Evolutionary conservation across 2,797 vertebrate genomes (phyloP).

Genomic region (Psittacula echo): DNA sequence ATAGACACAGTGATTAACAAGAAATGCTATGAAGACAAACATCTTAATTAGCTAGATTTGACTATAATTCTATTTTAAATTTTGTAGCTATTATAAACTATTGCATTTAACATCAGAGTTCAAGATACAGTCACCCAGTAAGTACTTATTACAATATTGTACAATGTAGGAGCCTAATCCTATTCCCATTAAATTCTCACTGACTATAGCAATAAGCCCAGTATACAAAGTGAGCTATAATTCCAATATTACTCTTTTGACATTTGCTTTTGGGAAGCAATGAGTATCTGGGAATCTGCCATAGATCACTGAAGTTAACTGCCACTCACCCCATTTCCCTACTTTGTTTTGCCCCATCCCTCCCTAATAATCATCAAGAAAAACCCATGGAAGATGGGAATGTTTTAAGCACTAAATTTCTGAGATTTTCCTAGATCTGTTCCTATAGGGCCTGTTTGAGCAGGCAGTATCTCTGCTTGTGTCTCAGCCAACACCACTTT

Average conservation of each 20-base stretch:
- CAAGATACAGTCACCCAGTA: not conserved
- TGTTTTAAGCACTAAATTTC: not conserved
- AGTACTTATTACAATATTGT: not conserved
- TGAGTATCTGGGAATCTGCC: not conserved
- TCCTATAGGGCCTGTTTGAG: not conserved
- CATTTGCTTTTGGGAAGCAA: not conserved
- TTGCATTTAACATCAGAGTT: conserved; percentile 18
- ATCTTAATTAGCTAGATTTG: conserved; percentile 57
- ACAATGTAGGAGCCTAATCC: not conserved
- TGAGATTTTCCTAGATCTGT: not conserved
- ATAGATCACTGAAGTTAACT: not conserved
- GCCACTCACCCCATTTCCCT: not conserved
- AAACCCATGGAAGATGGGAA: not conserved
- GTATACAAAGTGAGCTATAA: not conserved
- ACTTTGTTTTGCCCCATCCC: not conserved
- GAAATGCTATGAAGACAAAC: conserved; percentile 63
- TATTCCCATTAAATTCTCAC: not conserved
- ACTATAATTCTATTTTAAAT: conserved; percentile 47
- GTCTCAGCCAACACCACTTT: not conserved
- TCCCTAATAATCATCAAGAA: not conserved
- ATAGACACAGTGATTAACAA: conserved; percentile 39
- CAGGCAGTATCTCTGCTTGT: not conserved
- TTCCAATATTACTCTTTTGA: not conserved
- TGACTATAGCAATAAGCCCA: not conserved
- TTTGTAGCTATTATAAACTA: conserved; percentile 5